Base-by-base conservation (phyloP, 2,113 vertebrate species). In the Leucopsar rothschildi region DNA sequence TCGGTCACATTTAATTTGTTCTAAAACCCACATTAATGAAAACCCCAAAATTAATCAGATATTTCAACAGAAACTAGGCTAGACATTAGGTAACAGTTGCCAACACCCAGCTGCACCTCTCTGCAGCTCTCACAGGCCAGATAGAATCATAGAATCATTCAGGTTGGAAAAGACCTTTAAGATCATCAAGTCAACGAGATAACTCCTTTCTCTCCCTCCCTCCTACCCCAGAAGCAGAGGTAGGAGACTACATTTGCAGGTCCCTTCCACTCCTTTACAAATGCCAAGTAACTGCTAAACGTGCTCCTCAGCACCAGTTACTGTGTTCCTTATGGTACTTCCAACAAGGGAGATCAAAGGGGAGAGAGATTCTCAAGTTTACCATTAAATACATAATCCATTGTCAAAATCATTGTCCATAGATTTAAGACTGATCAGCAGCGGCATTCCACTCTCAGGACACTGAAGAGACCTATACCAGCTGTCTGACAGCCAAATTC, bases 1-100 rank as follows among this genome's bases (percentile, higher is more conserved):
- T 61, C 20, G 57, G 84, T 53, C 83, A 75, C 52, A 45, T 72
- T 90, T 93, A 78, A 88, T 92, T 92, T 93, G 77, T 86, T 91
- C 60, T 73, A 69, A 95, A 95, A 24, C 49, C 83, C 92, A 92
- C 53, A 92, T 84, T 79, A 92, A 91, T 68, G 44, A 78, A 86
- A 93, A 52, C 16, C 53, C 37, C 20, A 0, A 88, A 86, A 94
- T 78, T 82, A 92, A 86, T 83, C 68, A 81, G 25, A 5, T 83
- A 63, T 86, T 95, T 86, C 90, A 90, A 55, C 16, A 81, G 79
- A 88, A 95, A 86, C 79, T 81, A 80, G 75, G 47, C 53, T 86
- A 90, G 55, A 86, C 57, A 9, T 93, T 66, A 79, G 52, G 83
- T 81, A 91, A 94, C 39, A 22, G 33, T 56, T 71, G 65, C 71